Base-by-base conservation (phyloP, 2,797 vertebrate genomes). In the Sebastes trivittatus region DNA sequence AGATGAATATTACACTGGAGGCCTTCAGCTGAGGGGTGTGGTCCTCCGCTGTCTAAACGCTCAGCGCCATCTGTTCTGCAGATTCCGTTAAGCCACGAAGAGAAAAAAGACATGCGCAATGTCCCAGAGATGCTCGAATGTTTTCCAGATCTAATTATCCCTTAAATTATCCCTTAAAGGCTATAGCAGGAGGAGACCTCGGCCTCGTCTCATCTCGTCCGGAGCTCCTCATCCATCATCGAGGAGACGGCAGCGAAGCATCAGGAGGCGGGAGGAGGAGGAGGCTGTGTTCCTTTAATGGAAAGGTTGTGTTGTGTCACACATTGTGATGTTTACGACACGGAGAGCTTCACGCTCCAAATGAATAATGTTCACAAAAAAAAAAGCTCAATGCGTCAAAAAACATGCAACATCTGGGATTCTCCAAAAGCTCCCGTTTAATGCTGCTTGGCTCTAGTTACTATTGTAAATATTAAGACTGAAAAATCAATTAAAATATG, bases 181-280 rank as follows among this genome's bases (percentile, higher is more conserved):
- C 80, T 54, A 1, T 20, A 73, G 83, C 52, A 0, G 73, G 30
- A 77, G 58, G 77, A 81, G 72, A 42, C 55, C 61, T 54, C 49
- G 0, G 73, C 62, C 72, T 59, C 20, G 18, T 16, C 52, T 79
- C 22, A 13, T 16, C 42, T 77, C 22, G 0, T 32, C 75, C 38
- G 2, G 11, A 52, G 67, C 82, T 78, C 58, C 79, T 81, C 84
- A 71, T 89, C 85, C 75, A 86, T 90, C 75, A 87, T 77, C 54
- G 11, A 3, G 11, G 7, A 36, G 68, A 34, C 9, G 18, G 72
- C 8, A 2, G 78, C 2, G 38, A 1, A 85, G 56, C 74, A 34
- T 25, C 62, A 70, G 36, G 68, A 30, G 34, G 55, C 55, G 25
- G 55, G 23, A 58, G 23, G 55, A 58, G 55, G 23, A 58, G 55